A percentile compares a stretch with the other conserved stretches of the same genome.
phyloP scores from a whole-genome alignment of 2,113 vertebrate species.

The Anhinga rufa region DNA sequence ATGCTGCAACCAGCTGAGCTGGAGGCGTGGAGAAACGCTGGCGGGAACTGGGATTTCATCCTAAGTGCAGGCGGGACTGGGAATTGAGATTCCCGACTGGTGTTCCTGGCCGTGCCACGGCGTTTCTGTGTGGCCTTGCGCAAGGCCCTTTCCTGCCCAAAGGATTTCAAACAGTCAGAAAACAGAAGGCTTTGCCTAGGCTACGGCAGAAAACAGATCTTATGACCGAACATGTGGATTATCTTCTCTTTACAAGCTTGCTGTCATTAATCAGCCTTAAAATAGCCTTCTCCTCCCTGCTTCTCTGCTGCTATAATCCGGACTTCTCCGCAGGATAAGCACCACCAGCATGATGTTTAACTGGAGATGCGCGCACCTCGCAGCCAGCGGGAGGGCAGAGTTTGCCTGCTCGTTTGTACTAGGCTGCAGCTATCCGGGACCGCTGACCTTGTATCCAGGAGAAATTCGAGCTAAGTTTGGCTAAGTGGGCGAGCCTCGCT shows the following conservation, averaged over 20 bases:
- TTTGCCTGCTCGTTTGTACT: not conserved
- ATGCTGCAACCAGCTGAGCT: not conserved
- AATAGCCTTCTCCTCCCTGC: not conserved
- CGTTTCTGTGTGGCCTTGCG: not conserved
- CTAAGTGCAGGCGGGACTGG: not conserved
- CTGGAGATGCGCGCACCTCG: not conserved
- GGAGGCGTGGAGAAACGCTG: rapidly evolving
- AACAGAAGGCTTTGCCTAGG: not conserved
- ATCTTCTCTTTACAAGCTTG: not conserved
- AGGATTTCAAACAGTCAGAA: not conserved
- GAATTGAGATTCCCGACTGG: not conserved
- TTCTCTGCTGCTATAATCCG: not conserved
- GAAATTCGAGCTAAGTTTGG: not conserved
- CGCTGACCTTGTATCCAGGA: not conserved
- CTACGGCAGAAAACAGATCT: not conserved
- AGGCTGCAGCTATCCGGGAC: not conserved
- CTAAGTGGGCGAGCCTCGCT: not conserved
- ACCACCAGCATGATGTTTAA: not conserved
- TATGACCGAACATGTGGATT: not conserved
- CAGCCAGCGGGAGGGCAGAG: rapidly evolving
- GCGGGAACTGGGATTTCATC: not conserved
- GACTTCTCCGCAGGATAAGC: not conserved
- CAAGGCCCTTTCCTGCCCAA: not conserved
- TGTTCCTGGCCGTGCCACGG: not conserved
- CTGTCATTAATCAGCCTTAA: not conserved